Evolutionary conservation across 2,113 vertebrate species (phyloP).

Genomic region (Axis porcinus): DNA sequence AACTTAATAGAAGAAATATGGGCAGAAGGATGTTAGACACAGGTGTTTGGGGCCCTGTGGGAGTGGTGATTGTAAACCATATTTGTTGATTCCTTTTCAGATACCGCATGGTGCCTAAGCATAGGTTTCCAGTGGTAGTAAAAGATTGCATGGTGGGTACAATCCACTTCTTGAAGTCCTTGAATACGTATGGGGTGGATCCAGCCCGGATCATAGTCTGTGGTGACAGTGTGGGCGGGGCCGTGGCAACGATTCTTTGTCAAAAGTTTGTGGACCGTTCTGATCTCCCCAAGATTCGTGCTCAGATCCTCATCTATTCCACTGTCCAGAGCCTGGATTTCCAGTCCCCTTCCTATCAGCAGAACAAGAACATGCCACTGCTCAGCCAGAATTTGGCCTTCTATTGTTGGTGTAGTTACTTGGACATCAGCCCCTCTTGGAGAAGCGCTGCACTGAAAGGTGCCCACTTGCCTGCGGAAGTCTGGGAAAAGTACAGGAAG

Average conservation of each 20-base stretch:
- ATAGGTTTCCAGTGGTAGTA: constrained; percentile 78
- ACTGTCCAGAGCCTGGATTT: constrained; percentile 85
- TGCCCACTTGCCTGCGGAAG: constrained; percentile 78
- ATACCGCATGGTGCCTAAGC: constrained; percentile 85
- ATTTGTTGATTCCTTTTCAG: constrained; percentile 60
- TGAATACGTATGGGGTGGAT: constrained; percentile 82
- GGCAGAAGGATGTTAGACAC: neutral
- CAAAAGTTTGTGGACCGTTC: constrained; percentile 76
- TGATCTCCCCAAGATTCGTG: constrained; percentile 81
- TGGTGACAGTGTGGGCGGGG: constrained; percentile 87
- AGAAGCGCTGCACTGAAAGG: constrained; percentile 79
- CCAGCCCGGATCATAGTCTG: constrained; percentile 79
- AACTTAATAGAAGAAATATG: neutral
- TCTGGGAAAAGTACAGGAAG: constrained; percentile 77
- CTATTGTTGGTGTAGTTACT: constrained; percentile 79
- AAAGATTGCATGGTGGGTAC: constrained; percentile 84
- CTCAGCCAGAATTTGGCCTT: constrained; percentile 72
- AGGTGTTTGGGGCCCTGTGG: neutral
- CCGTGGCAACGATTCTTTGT: constrained; percentile 80
- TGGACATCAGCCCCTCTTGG: constrained; percentile 74
- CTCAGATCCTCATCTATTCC: constrained; percentile 89
- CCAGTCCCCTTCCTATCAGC: constrained; percentile 87
- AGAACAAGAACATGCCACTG: constrained; percentile 83
- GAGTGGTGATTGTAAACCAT: fast-evolving
- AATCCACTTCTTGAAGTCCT: constrained; percentile 83